These are phyloP conservation scores for Drosophila putrida DNA, from an alignment of 2,888 invertebrate species.

Conservation along the genomic window DNA sequence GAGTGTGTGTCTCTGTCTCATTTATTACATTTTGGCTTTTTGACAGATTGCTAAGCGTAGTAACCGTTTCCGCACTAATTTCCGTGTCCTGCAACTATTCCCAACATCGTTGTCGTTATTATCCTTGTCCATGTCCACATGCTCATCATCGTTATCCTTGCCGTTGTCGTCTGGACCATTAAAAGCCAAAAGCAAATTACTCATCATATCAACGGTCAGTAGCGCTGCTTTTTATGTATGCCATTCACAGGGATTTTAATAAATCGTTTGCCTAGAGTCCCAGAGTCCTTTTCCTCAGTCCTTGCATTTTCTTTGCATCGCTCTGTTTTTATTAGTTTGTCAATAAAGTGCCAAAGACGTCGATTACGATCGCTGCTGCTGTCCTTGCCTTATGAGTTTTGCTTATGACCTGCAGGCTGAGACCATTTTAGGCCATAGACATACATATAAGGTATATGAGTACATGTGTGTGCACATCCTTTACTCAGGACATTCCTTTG, in stretches of 20 bases:
- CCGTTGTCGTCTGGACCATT: conserved; percentile 68
- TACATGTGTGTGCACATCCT: not conserved
- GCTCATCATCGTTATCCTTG: conserved; percentile 29
- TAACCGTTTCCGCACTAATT: conserved; percentile 77
- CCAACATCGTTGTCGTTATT: conserved; percentile 44
- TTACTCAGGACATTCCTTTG: conserved; percentile 7
- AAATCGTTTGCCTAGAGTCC: conserved; percentile 78
- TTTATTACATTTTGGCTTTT: conserved; percentile 81
- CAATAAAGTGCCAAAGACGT: conserved; percentile 79
- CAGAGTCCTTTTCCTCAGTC: conserved; percentile 22
- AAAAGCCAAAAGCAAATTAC: conserved; percentile 84
- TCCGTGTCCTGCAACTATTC: conserved; percentile 75
- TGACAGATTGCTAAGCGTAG: conserved; percentile 79
- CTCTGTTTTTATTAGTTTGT: conserved; percentile 80
- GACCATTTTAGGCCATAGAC: conserved; percentile 41
- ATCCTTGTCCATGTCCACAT: conserved; percentile 16
- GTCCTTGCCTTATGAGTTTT: conserved; percentile 53
- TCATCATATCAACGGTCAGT: conserved; percentile 80
- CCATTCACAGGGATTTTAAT: conserved; percentile 76
- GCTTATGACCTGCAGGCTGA: conserved; percentile 57
- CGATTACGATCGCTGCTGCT: conserved; percentile 64
- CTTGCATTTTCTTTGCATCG: conserved; percentile 3
- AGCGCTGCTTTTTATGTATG: conserved; percentile 67
- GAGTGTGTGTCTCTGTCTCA: conserved; percentile 45
- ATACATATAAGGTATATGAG: not conserved